Base-by-base conservation (phyloP, 2,888 invertebrate species). In the Mimas tiliae region DNA sequence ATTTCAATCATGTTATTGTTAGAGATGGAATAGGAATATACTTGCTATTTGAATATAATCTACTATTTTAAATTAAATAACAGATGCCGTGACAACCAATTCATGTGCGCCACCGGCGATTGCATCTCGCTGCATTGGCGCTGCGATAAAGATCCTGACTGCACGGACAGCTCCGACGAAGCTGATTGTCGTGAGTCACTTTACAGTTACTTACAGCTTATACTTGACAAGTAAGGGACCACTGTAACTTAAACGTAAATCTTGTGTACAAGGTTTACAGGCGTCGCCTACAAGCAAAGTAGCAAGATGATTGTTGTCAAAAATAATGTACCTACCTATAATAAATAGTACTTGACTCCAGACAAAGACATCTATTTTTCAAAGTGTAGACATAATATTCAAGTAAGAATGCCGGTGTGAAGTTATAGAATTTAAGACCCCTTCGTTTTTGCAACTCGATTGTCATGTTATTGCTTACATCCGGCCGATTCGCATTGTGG, bases 131-230 rank as follows among this genome's bases (percentile, higher is more conserved):
- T 95, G 68, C 95, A 95, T 66, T 97, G 96, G 95, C 95, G 95
- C 70, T 97, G 97, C 74, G 97, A 97, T 80, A 95, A 95, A 58
- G 96, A 96, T 72, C 89, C 95, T 0, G 97, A 97, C 79, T 97
- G 97, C 74, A 93, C 94, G 0, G 97, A 97, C 79, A 95, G 94
- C 71, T 96, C 96, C 0, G 97, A 97, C 76, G 97, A 97, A 87
- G 79, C 90, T 0, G 95, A 96, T 73, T 97, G 97, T 80, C 95
- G 95, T 95, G 87, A 91, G 94, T 90, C 64, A 62, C 55, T 62
- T 63, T 53, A 8, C 7, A 38, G 7, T 7, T 38, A 38, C 0
- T 38, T 38, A 9, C 9, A 9, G 38, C 7, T 38, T 38, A 7
- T 38, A 1, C 0, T 38, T 38, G 6, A 6, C 3, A 38, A 38